A percentile compares a stretch with the other conserved stretches of the same genome.
phyloP scores from a whole-genome alignment of 2,113 vertebrate genomes.

The Microcebus ravelobensis region DNA sequence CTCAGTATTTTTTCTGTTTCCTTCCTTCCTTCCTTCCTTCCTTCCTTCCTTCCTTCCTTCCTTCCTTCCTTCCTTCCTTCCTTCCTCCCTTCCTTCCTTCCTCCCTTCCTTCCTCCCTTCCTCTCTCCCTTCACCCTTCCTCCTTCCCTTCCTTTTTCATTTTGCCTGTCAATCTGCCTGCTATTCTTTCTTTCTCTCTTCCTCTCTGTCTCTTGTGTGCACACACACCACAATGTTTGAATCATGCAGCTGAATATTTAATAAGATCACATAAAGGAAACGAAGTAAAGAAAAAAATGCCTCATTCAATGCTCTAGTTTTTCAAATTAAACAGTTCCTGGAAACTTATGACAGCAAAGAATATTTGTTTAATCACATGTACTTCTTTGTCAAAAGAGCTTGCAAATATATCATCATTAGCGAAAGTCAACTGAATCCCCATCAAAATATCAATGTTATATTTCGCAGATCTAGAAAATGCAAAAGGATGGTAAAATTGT shows the following conservation, averaged over 20 bases:
- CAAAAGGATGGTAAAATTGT: background rate
- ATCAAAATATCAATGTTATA: too few species aligned
- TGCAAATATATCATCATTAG: background rate
- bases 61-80: too few species aligned
- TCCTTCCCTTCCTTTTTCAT: too few species aligned
- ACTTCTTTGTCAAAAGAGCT: background rate
- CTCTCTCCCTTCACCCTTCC: too few species aligned
- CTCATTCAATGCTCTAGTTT: background rate
- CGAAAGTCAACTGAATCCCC: background rate
- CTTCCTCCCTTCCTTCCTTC: too few species aligned
- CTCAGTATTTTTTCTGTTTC: background rate
- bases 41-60: too few species aligned
- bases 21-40: too few species aligned
- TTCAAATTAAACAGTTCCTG: background rate
- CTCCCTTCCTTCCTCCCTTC: too few species aligned
- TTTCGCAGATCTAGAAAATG: background rate
- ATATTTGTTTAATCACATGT: background rate
- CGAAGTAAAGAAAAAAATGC: background rate
- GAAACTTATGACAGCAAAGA: background rate
- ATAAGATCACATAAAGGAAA: background rate
- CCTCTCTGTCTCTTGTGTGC: too few species aligned
- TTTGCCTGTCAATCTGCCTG: too few species aligned
- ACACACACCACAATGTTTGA: background rate
- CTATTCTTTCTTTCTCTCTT: background rate
- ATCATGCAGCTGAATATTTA: background rate